phyloP scores from a whole-genome alignment of 2,797 vertebrate genomes.

The Coregonus suidteri region DNA sequence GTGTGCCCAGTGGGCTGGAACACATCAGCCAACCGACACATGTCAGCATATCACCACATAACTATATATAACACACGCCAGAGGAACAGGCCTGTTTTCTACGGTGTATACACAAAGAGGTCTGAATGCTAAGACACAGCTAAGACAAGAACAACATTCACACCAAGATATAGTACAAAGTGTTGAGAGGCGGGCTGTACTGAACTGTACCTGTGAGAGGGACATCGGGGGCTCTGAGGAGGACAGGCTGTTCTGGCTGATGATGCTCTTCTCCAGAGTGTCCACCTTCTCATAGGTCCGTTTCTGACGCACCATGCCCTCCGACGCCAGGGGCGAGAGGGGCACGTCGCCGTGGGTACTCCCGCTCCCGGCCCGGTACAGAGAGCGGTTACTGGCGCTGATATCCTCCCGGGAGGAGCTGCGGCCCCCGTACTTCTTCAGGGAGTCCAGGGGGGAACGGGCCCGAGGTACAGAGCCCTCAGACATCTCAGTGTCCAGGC shows the following conservation, averaged over 20 bases:
- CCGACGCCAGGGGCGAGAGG: slow-evolving; percentile 48
- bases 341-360: slow-evolving; percentile 42
- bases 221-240: slow-evolving; percentile 65
- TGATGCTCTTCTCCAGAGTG: slow-evolving; percentile 71
- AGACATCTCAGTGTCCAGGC: slow-evolving; percentile 69
- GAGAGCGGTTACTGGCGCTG: slow-evolving; percentile 69
- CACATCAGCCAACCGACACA: background rate
- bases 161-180: background rate
- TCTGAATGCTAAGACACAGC: too few species aligned
- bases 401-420: slow-evolving; percentile 62
- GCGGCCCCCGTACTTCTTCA: slow-evolving; percentile 55
- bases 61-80: background rate
- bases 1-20: too few species aligned
- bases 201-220: slow-evolving; percentile 71
- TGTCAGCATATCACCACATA: background rate
- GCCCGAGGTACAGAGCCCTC: slow-evolving; percentile 53
- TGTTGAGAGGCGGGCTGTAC: background rate
- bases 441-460: slow-evolving; percentile 68
- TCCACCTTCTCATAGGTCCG: slow-evolving; percentile 81
- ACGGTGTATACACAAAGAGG: too few species aligned
- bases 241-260: slow-evolving; percentile 61
- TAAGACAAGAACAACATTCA: background rate
- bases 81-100: too few species aligned
- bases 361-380: slow-evolving; percentile 61
- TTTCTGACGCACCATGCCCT: slow-evolving; percentile 72